Evolutionary conservation across 2,797 vertebrate species (phyloP).

Genomic region (Morus bassanus): DNA sequence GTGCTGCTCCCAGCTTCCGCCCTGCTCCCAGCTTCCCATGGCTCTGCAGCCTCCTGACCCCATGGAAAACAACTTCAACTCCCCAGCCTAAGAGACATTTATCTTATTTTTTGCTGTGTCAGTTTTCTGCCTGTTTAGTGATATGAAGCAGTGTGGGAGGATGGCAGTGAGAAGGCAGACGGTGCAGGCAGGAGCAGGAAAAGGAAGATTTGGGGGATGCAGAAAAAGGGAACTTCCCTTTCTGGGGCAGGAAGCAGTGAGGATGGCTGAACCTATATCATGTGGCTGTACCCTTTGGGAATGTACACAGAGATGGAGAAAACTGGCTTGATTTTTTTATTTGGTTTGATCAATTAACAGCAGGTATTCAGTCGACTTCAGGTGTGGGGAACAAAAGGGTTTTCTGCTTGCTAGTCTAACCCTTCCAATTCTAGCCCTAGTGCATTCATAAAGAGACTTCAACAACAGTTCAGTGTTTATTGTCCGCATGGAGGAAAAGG

Average conservation of each 20-base stretch:
- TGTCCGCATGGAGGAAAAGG: background rate
- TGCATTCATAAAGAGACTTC: background rate
- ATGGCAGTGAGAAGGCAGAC: background rate
- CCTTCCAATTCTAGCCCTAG: background rate
- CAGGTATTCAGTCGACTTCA: background rate
- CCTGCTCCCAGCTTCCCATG: fast-evolving
- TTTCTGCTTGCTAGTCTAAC: background rate
- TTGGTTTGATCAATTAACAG: background rate
- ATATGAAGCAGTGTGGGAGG: background rate
- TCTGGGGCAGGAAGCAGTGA: background rate
- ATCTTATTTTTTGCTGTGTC: background rate
- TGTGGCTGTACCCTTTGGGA: background rate
- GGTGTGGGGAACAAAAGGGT: background rate
- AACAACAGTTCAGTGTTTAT: background rate
- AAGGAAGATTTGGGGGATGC: fast-evolving
- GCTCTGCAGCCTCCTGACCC: background rate
- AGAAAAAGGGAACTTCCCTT: background rate
- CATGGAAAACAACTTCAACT: background rate
- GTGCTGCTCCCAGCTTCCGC: fast-evolving
- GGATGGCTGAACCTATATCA: background rate
- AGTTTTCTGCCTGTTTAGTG: background rate
- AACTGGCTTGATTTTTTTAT: background rate
- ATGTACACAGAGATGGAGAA: background rate
- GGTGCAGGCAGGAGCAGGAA: background rate
- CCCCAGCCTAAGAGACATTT: background rate